Percentiles rank a stretch among this genome's conserved stretches.
phyloP scores from a whole-genome alignment of 2,888 invertebrate genomes.

The Proisotoma minuta region DNA sequence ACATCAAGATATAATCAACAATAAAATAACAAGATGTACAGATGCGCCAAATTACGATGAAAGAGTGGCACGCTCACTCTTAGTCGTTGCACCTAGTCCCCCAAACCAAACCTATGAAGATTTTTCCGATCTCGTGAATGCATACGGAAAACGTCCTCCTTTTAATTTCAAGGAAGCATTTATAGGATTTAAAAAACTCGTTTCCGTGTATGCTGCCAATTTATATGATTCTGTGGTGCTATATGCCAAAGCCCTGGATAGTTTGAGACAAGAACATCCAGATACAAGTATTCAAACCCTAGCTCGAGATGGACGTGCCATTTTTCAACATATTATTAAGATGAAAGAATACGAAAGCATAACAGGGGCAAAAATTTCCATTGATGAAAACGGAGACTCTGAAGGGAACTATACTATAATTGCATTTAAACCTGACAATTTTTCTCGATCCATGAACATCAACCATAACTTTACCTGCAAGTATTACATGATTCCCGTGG shows the following conservation, averaged over 20 bases:
- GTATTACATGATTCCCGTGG: slow-evolving; percentile 75
- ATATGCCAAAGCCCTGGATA: slow-evolving; percentile 80
- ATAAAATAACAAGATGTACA: slow-evolving; percentile 32
- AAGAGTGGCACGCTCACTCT: slow-evolving; percentile 66
- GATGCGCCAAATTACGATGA: slow-evolving; percentile 47
- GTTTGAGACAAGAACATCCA: slow-evolving; percentile 59
- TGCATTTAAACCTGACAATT: slow-evolving; percentile 56
- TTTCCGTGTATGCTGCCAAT: slow-evolving; percentile 87
- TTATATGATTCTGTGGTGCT: slow-evolving; percentile 89
- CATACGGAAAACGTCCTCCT: slow-evolving; percentile 71
- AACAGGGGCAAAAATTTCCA: slow-evolving; percentile 84
- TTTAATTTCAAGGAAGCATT: slow-evolving; percentile 65
- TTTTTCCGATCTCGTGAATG: slow-evolving; percentile 74
- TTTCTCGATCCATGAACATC: slow-evolving; percentile 20
- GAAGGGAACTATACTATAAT: slow-evolving; percentile 95
- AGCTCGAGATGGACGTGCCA: slow-evolving; percentile 77
- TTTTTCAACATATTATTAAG: slow-evolving; percentile 79
- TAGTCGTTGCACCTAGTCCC: slow-evolving; percentile 84
- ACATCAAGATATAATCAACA: slow-evolving; percentile 49
- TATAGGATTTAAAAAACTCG: slow-evolving; percentile 61
- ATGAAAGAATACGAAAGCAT: slow-evolving; percentile 85
- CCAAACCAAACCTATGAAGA: slow-evolving; percentile 62
- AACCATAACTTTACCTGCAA: slow-evolving; percentile 59
- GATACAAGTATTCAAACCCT: slow-evolving; percentile 63
- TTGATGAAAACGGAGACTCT: slow-evolving; percentile 89